Base-by-base conservation (phyloP, 92 coral and sea anemone genomes). In the Galaxea fascicularis region DNA sequence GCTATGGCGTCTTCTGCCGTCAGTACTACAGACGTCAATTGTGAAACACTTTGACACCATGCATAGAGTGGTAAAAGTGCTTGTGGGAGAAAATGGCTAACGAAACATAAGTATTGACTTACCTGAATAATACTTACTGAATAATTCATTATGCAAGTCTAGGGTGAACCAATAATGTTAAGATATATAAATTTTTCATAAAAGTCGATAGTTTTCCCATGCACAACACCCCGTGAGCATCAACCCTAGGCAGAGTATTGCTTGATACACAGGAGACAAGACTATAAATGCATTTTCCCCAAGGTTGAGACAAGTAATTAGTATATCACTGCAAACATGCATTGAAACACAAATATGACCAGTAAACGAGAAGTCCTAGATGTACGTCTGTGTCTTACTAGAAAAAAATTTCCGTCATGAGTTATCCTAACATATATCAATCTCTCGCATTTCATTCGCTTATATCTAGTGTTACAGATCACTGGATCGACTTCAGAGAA, bases 381-480 rank as follows among this genome's bases (percentile, higher is more conserved):
- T 65, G 71, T 29, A 65, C 71, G 18, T 65, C 41, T 65, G 41
- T 26, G 71, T 65, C 39, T 65, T 25, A 65, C 71, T 25, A 25
- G 15, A 30, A 26, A 65, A 65, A 65, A 25, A 3, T 27, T 65
- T 25, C 71, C 39, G 71, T 25, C 71, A 65, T 65, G 17, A 25
- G 71, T 29, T 65, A 65, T 65, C 71, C 71, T 26, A 27, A 26
- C 71, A 26, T 65, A 65, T 25, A 1, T 65, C 41, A 26, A 65
- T 25, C 71, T 25, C 39, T 26, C 71, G 41, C 71, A 65, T 65
- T 65, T 65, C 41, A 25, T 28, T 26, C 71, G 27, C 47, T 65
- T 13, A 25, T 65, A 65, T 65, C 71, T 65, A 65, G 71, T 65
- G 71, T 65, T 65, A 65, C 71, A 65, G 71, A 65, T 65, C 71